phyloP scores from a whole-genome alignment of 2,113 vertebrate species.

The Ciconia boyciana region DNA sequence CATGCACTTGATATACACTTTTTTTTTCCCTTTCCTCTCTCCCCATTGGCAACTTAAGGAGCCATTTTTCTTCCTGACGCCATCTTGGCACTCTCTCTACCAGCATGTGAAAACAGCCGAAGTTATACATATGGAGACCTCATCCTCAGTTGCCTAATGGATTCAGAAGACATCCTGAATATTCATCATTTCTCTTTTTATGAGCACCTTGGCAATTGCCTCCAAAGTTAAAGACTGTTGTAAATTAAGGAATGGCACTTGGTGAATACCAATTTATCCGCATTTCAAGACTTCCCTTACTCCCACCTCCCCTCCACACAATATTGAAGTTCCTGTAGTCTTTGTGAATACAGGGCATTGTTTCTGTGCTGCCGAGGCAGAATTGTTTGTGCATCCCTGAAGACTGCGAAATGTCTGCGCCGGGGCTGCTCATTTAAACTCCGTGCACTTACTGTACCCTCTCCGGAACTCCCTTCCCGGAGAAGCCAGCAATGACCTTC shows the following conservation, averaged over 20 bases:
- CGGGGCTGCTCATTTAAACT: conserved; percentile 38
- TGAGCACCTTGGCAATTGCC: conserved; percentile 82
- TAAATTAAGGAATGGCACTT: conserved; percentile 80
- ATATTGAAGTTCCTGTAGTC: conserved; percentile 61
- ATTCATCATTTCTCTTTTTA: conserved; percentile 84
- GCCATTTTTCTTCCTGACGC: conserved; percentile 66
- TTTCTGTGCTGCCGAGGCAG: conserved; percentile 62
- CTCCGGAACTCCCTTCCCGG: conserved; percentile 44
- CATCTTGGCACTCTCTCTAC: conserved; percentile 72
- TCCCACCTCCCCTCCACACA: conserved; percentile 44
- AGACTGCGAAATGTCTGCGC: conserved; percentile 58
- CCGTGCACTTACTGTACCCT: conserved; percentile 43
- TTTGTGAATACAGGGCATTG: conserved; percentile 77
- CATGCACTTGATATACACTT: conserved; percentile 51
- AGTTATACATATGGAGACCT: conserved; percentile 78
- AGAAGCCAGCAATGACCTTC: conserved; percentile 66
- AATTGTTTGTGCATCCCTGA: conserved; percentile 71
- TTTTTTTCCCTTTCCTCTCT: conserved; percentile 6
- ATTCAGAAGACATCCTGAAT: conserved; percentile 84
- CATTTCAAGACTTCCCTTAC: conserved; percentile 64
- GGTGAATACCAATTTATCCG: conserved; percentile 76
- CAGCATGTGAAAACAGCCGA: conserved; percentile 58
- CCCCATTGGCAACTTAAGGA: conserved; percentile 46
- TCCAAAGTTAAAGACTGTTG: conserved; percentile 74
- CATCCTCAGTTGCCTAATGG: conserved; percentile 78